Evolutionary conservation across 1,140 invertebrate genomes (phyloP).

Genomic region (Rhopalosiphum maidis): DNA sequence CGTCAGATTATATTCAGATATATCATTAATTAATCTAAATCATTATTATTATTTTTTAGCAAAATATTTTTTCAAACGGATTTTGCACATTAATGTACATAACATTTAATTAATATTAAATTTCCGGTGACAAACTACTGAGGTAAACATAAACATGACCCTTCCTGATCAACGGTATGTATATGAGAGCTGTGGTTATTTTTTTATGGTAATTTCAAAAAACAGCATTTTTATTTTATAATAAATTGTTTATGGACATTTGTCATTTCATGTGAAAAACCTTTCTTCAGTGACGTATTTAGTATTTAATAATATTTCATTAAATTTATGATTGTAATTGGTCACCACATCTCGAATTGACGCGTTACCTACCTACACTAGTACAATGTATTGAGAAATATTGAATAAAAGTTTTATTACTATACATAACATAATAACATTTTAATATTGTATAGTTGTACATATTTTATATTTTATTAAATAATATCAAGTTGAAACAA

Average conservation of each 20-base stretch:
- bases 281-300: neutral
- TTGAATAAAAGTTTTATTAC: neutral
- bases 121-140: neutral
- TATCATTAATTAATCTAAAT: neutral
- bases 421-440: neutral
- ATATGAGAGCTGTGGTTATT: too few species aligned
- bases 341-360: neutral
- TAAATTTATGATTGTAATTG: neutral
- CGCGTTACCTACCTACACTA: too few species aligned
- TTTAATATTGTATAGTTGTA: neutral
- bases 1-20: neutral
- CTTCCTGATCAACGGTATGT: neutral
- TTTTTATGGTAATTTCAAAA: neutral
- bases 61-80: neutral
- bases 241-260: neutral
- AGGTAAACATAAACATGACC: too few species aligned
- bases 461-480: neutral
- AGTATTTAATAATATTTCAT: neutral
- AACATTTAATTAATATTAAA: constrained; percentile 1
- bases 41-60: neutral
- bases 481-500: neutral
- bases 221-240: neutral
- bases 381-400: neutral
- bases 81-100: neutral
- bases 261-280: neutral